Evolutionary conservation across 2,113 vertebrate genomes (phyloP), one percentile per base, ranked within the genome.

Genomic region (Pogonocichla stellata): DNA sequence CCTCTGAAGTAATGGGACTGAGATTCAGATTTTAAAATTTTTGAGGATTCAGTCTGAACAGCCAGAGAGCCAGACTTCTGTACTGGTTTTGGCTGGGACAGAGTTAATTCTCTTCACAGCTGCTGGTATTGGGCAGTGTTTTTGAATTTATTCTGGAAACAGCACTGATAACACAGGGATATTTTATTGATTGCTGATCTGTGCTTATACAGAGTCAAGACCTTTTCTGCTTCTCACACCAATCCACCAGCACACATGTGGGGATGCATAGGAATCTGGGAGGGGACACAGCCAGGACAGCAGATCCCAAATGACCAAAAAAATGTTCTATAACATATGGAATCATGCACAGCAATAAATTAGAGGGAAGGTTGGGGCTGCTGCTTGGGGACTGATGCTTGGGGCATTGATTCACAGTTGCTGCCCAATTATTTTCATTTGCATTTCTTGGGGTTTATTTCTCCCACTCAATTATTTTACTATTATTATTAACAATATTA

Each of bases 131-230:
- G 22, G 25, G 8, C 29, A 34, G 13, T 28, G 48, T 2, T 74
- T 74, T 70, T 40, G 19, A 20, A 51, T 89, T 57, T 58, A 15
- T 64, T 48, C 15, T 69, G n/a, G 22, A 47, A 85, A 36, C 5
- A 38, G 7, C 40, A n/a, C 9, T 40, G n/a, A 12, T n/a, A 47
- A 26, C 17, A 45, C 3, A 19, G 48, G 19, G n/a, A 16, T 53
- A 34, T 33, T 70, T 58, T 56, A 13, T 7, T 50, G 26, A 40
- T 20, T 1, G 0, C 9, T 36, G 18, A 42, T 19, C 20, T 1
- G 5, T 25, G 26, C 38, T 80, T 20, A 15, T 33, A 83, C 14
- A 53, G 33, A 40, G 7, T 18, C 29, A 79, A 40, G 12, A 24
- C 3, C 10, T 69, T 80, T 80, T 34, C 61, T 80, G 29, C 23